Percentiles rank a stretch among this genome's conserved stretches.
These are phyloP conservation scores for Gryllus bimaculatus DNA, from an alignment of 1,140 invertebrate genomes.

Conservation along the genomic window DNA sequence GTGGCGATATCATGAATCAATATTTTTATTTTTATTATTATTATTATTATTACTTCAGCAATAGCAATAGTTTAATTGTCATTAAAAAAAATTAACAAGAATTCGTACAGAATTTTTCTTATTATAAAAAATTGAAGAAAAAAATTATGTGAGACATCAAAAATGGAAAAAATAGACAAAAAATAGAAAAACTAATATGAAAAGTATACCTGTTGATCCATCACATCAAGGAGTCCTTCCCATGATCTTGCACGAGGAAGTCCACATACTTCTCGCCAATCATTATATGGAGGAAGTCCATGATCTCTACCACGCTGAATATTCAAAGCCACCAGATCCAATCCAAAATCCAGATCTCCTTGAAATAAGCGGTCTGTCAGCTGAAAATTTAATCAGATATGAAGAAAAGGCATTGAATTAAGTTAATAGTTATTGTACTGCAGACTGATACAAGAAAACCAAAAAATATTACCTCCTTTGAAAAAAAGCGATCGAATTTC, in stretches of 20 bases:
- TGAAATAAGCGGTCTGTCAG: constrained; percentile 52
- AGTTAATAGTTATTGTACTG: background rate
- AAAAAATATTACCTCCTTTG: constrained; percentile 37
- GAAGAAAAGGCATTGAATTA: background rate
- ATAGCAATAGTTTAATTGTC: too few relatives aligned
- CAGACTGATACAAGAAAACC: background rate
- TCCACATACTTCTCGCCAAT: constrained; percentile 53
- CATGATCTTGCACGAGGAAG: constrained; percentile 41
- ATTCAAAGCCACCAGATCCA: constrained; percentile 60
- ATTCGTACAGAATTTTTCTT: too few relatives aligned
- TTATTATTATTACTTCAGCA: too few relatives aligned
- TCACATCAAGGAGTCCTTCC: constrained; percentile 42
- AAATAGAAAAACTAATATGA: too few relatives aligned
- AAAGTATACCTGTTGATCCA: constrained; percentile 43
- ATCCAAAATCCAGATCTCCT: constrained; percentile 39
- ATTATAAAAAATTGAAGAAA: too few relatives aligned
- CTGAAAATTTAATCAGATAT: constrained; percentile 28
- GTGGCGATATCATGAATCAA: too few relatives aligned
- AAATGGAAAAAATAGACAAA: too few relatives aligned
- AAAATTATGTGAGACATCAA: too few relatives aligned
- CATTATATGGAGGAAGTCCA: constrained; percentile 56
- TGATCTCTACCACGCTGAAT: constrained; percentile 61
- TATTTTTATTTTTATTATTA: too few relatives aligned
- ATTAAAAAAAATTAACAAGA: too few relatives aligned
- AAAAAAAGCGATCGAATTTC: constrained; percentile 42